These are phyloP conservation scores for Poecile atricapillus DNA, from an alignment of 2,113 vertebrate genomes.

Conservation along the genomic window DNA sequence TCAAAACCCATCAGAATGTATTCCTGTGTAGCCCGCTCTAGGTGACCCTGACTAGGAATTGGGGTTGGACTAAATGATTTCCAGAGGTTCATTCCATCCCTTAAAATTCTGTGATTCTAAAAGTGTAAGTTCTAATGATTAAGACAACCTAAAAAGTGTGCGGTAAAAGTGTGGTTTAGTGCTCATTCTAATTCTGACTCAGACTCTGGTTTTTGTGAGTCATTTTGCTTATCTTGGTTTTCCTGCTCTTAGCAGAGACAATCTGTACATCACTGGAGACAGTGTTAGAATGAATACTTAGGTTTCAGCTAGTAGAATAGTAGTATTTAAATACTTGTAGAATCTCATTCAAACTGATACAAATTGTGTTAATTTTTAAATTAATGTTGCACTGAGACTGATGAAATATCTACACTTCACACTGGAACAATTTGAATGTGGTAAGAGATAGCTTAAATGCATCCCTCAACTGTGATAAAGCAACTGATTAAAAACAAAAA, in stretches of 20 bases:
- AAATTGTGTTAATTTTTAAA: neutral
- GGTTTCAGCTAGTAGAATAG: neutral
- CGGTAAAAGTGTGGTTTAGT: neutral
- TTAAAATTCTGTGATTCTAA: neutral
- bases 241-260: neutral
- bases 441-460: neutral
- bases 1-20: neutral
- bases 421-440: neutral
- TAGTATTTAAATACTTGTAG: neutral
- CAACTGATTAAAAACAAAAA: neutral
- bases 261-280: neutral
- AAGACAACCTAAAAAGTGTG: neutral
- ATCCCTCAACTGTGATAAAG: neutral
- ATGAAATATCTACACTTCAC: neutral
- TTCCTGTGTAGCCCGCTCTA: neutral
- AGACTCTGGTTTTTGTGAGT: neutral
- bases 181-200: neutral
- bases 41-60: neutral
- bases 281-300: neutral
- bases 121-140: fast-evolving
- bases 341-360: neutral
- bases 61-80: neutral
- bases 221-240: neutral
- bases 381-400: neutral
- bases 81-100: neutral